Percentiles rank a stretch among this genome's conserved stretches.
Conservation (phyloP, 2,888 invertebrate species). For the Callosobruchus maculatus region DNA sequence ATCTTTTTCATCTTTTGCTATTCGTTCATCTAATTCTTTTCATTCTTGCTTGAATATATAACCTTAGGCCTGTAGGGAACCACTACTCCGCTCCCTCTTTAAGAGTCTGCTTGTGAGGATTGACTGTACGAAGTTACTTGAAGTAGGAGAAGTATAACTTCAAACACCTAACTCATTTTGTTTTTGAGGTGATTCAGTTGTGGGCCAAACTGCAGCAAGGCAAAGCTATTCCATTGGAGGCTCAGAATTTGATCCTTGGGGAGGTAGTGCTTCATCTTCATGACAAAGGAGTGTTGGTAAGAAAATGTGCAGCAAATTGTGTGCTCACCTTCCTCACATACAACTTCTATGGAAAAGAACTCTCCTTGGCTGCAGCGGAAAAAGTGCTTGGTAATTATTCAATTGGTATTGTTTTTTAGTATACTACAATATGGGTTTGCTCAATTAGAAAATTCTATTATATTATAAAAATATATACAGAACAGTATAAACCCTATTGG, state of each 20-base stretch:
- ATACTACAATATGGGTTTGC: too few species aligned
- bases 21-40: too few species aligned
- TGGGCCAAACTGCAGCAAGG: conserved; percentile 77
- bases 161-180: too few species aligned
- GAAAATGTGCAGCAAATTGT: conserved; percentile 79
- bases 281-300: conserved; percentile 80
- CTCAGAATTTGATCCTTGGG: conserved; percentile 65
- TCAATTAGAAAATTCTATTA: conserved; percentile 36
- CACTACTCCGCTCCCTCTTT: too few species aligned
- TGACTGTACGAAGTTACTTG: too few species aligned
- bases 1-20: too few species aligned
- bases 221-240: conserved; percentile 71
- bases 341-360: conserved; percentile 71
- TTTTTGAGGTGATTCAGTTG: conserved; percentile 58
- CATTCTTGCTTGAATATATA: too few species aligned
- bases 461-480: too few species aligned
- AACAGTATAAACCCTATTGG: too few species aligned
- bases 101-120: not conserved
- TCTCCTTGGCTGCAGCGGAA: conserved; percentile 51
- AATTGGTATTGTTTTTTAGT: not conserved
- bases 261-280: conserved; percentile 67
- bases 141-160: too few species aligned
- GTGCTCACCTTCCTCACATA: conserved; percentile 74
- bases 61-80: too few species aligned
- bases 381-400: not conserved